Evolutionary conservation across 2,888 invertebrate species (phyloP).

Genomic region (Cyclophora albipunctata): DNA sequence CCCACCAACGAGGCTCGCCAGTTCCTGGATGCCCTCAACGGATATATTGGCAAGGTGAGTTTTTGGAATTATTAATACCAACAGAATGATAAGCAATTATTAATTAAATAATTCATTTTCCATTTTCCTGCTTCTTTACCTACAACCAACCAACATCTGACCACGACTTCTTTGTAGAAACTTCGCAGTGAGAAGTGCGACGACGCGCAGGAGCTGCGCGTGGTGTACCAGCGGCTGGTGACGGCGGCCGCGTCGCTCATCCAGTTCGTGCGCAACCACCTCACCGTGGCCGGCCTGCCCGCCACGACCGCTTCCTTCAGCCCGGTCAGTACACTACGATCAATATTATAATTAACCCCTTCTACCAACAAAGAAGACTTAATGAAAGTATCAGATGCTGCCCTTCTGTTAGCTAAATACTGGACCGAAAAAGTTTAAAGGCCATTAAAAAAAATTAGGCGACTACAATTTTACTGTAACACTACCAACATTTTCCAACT

Average conservation of each 20-base stretch:
- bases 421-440: no score
- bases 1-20: constrained; percentile 79
- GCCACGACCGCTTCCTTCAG: constrained; percentile 25
- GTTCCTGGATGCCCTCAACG: constrained; percentile 74
- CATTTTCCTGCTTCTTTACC: no score
- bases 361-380: no score
- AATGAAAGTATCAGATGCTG: no score
- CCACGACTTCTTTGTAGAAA: constrained; percentile 56
- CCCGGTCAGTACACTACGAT: constrained; percentile 34
- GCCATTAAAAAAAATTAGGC: no score
- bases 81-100: background rate
- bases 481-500: no score
- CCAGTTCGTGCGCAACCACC: constrained; percentile 51
- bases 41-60: constrained; percentile 78
- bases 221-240: constrained; percentile 74
- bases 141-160: background rate
- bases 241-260: constrained; percentile 75
- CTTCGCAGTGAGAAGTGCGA: constrained; percentile 75
- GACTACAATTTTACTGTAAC: no score
- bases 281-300: constrained; percentile 41
- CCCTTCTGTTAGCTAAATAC: no score
- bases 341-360: background rate
- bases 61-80: background rate
- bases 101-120: no score
- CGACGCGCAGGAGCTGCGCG: constrained; percentile 77